Conservation (phyloP, 1,140 invertebrate genomes). For the Drosophila eugracilis region DNA sequence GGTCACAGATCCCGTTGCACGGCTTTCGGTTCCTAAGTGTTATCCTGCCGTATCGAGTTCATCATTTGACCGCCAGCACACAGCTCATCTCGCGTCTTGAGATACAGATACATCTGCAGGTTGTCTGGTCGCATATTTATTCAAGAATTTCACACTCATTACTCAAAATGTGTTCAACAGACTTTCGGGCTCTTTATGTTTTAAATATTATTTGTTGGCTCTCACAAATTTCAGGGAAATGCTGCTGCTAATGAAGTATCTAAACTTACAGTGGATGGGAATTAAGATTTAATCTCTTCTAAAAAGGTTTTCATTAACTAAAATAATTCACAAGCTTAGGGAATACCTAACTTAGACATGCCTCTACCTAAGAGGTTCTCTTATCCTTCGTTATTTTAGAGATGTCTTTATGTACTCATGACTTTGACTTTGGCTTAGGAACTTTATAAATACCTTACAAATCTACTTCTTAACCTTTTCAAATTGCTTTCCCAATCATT, state of each 20-base stretch:
- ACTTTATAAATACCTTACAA: neutral
- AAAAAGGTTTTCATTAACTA: no score
- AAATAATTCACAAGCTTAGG: no score
- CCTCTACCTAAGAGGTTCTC: no score
- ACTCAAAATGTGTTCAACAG: conserved; percentile 74
- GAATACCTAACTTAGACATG: no score
- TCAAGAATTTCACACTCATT: conserved; percentile 79
- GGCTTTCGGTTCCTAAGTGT: conserved; percentile 31
- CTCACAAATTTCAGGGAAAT: conserved; percentile 31
- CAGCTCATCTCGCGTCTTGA: conserved; percentile 27
- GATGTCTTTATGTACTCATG: no score
- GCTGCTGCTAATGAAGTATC: neutral
- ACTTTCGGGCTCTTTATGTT: conserved; percentile 43
- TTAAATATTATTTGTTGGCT: conserved; percentile 32
- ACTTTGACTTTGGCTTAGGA: no score
- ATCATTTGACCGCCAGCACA: conserved; percentile 63
- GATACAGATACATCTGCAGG: conserved; percentile 39
- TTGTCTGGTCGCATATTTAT: conserved; percentile 73
- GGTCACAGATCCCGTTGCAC: conserved; percentile 66
- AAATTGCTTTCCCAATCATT: neutral
- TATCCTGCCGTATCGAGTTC: conserved; percentile 39
- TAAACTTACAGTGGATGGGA: neutral
- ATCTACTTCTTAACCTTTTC: neutral
- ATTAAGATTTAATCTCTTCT: neutral
- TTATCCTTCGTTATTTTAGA: no score